Percentiles rank a stretch among this genome's conserved stretches.
These are phyloP conservation scores for Philonicus albiceps DNA, from an alignment of 2,888 invertebrate genomes.

Conservation along the genomic window DNA sequence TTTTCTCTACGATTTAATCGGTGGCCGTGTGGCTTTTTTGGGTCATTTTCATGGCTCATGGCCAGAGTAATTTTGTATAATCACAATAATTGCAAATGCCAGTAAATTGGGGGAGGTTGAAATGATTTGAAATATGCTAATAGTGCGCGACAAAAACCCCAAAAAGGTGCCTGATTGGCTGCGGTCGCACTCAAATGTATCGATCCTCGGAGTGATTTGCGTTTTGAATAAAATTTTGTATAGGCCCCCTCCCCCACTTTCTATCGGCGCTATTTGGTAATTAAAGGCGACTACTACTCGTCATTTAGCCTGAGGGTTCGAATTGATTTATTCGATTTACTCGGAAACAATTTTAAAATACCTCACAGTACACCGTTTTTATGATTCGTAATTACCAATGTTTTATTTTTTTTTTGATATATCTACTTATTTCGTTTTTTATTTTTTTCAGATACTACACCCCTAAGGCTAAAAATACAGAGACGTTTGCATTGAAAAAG, in stretches of 20 bases:
- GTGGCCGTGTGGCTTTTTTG: slow-evolving; percentile 32
- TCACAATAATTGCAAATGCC: slow-evolving; percentile 29
- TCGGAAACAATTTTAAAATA: not conserved
- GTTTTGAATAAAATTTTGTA: not conserved
- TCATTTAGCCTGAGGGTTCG: not conserved
- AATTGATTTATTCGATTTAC: not conserved
- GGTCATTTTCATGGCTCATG: slow-evolving; percentile 38
- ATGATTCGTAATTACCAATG: too few species aligned
- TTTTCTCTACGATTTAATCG: slow-evolving; percentile 30
- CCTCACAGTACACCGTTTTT: not conserved
- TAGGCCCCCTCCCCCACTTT: too few species aligned
- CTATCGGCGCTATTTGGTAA: not conserved
- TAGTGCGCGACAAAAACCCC: not conserved
- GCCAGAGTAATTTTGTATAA: slow-evolving; percentile 34
- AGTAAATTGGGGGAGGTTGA: slow-evolving; percentile 30
- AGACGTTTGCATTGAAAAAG: not conserved
- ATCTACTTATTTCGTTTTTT: not conserved
- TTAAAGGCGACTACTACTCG: not conserved
- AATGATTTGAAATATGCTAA: slow-evolving; percentile 25
- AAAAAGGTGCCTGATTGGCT: slow-evolving; percentile 1
- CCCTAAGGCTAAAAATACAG: not conserved
- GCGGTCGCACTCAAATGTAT: not conserved
- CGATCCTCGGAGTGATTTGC: not conserved
- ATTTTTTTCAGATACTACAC: not conserved
- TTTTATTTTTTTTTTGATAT: not conserved